phyloP scores from a whole-genome alignment of 2,113 vertebrate species.

The Eurypyga helias region DNA sequence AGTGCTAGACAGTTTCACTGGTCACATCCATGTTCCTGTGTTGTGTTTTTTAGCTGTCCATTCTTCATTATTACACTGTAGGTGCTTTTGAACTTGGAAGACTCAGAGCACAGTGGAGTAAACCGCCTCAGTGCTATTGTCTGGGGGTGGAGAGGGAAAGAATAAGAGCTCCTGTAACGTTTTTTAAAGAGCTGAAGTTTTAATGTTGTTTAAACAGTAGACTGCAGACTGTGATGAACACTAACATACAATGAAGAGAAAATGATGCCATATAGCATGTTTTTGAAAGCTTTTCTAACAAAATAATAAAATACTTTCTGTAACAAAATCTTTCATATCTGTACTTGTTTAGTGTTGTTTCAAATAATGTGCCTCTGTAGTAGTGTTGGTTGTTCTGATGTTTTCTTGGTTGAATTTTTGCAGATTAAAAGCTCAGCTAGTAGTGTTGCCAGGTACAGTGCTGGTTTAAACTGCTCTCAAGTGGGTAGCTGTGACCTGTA shows the following conservation, averaged over 20 bases:
- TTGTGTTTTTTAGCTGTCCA: rapidly evolving
- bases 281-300: neutral
- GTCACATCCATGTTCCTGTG: neutral
- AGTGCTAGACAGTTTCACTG: neutral
- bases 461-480: neutral
- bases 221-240: neutral
- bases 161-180: neutral
- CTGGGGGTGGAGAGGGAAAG: neutral
- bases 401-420: slow-evolving; percentile 23
- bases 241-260: neutral
- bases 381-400: neutral
- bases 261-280: neutral
- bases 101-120: neutral
- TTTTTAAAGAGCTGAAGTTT: neutral
- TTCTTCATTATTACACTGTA: neutral
- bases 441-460: slow-evolving; percentile 22
- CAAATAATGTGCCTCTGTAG: neutral
- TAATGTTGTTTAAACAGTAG: neutral
- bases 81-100: neutral
- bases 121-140: neutral
- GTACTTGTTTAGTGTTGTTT: neutral
- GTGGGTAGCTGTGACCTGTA: neutral
- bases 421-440: slow-evolving; percentile 34
- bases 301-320: neutral
- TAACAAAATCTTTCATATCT: neutral